phyloP scores from a whole-genome alignment of 1,140 invertebrate species.

The Drosophila dunni region DNA sequence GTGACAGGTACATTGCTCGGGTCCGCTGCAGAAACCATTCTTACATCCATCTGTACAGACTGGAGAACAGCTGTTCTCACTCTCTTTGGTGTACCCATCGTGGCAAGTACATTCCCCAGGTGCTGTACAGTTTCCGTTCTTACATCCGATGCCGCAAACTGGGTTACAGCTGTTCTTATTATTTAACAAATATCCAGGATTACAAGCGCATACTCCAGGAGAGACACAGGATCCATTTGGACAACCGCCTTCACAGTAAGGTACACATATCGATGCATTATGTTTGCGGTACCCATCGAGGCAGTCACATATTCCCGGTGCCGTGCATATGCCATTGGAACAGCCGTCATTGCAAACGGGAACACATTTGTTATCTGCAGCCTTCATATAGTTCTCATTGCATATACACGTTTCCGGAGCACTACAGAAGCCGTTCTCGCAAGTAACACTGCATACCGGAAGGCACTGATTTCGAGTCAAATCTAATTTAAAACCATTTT shows the following conservation, averaged over 20 bases:
- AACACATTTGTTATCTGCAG: slow-evolving; percentile 46
- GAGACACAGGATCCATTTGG: too few species aligned
- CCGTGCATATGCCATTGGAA: slow-evolving; percentile 29
- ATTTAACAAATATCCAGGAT: too few species aligned
- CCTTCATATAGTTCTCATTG: slow-evolving; percentile 85
- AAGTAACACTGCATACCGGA: slow-evolving; percentile 48
- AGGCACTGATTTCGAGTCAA: slow-evolving; percentile 18
- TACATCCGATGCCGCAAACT: too few species aligned
- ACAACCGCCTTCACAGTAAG: too few species aligned
- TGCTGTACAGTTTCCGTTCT: slow-evolving; percentile 5
- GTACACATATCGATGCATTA: too few species aligned
- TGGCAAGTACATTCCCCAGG: slow-evolving; percentile 15
- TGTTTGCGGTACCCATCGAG: too few species aligned
- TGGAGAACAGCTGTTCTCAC: slow-evolving; percentile 13
- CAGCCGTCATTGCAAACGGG: slow-evolving; percentile 39
- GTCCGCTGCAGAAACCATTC: slow-evolving; percentile 16
- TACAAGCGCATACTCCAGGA: too few species aligned
- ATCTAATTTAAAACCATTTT: slow-evolving; percentile 26
- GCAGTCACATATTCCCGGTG: slow-evolving; percentile 43
- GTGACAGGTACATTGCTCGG: slow-evolving; percentile 16
- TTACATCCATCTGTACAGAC: not conserved
- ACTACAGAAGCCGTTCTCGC: slow-evolving; percentile 58
- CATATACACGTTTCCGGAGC: slow-evolving; percentile 56
- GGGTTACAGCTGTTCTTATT: too few species aligned
- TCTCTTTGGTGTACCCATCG: slow-evolving; percentile 6